Conservation (phyloP, 2,113 vertebrate species). For the Thamnophis sirtalis region DNA sequence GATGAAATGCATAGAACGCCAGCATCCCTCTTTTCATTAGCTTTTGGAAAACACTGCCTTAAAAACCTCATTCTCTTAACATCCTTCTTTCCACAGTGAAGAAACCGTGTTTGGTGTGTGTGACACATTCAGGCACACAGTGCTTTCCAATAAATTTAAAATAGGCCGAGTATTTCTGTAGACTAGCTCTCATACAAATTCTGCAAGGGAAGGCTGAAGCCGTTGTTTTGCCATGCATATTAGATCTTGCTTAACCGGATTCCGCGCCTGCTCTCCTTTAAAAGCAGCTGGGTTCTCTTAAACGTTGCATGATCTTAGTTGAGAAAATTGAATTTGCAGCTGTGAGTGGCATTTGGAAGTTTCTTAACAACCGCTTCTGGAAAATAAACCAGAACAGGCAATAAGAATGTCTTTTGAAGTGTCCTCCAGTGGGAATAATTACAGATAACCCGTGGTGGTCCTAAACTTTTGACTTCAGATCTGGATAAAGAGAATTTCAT, state of each 20-base stretch:
- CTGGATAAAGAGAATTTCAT: neutral
- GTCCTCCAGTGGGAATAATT: conserved; percentile 17
- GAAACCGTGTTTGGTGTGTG: no score
- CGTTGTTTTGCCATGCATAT: neutral
- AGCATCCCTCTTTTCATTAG: neutral
- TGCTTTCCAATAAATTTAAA: neutral
- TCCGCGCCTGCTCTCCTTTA: conserved; percentile 36
- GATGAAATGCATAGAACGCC: neutral
- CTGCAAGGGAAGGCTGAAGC: conserved; percentile 18
- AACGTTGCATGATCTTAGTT: conserved; percentile 39
- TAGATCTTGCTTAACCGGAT: conserved; percentile 30
- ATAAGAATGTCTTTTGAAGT: conserved; percentile 34
- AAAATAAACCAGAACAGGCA: conserved; percentile 36
- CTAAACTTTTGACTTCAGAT: conserved; percentile 39
- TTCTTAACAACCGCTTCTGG: conserved; percentile 47
- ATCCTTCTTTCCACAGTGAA: neutral
- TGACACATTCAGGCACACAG: neutral
- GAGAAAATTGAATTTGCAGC: conserved; percentile 46
- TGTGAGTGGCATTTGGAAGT: conserved; percentile 29
- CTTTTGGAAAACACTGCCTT: neutral
- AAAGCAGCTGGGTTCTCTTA: conserved; percentile 52
- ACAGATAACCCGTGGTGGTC: conserved; percentile 27
- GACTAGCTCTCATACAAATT: neutral
- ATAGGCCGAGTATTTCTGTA: neutral
- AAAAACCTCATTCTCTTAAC: neutral